Conservation (phyloP, 2,113 vertebrate species). For the Orycteropus afer region DNA sequence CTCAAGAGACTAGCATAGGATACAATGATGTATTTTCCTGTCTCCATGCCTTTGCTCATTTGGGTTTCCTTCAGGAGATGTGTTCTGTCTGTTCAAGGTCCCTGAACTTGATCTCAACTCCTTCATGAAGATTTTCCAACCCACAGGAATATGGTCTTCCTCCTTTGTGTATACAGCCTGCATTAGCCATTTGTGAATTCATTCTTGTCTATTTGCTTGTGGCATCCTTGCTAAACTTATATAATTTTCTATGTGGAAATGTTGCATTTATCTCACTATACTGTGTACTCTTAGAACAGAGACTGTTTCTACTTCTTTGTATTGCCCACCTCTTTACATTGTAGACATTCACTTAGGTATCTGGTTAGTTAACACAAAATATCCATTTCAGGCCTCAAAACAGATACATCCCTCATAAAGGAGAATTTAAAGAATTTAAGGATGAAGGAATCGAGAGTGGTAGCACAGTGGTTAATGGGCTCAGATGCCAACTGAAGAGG, state of each 20-base stretch:
- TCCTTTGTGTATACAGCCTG: neutral
- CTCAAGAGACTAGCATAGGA: neutral
- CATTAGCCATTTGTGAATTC: neutral
- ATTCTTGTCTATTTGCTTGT: neutral
- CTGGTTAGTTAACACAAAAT: neutral
- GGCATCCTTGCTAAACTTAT: neutral
- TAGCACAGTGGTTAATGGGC: no score
- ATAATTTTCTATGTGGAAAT: neutral
- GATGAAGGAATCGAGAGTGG: no score
- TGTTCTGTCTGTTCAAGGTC: neutral
- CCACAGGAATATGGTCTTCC: neutral
- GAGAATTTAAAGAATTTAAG: neutral
- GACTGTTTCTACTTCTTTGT: neutral
- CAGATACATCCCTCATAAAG: neutral
- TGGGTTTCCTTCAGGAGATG: neutral
- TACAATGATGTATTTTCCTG: neutral
- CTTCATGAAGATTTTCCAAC: neutral
- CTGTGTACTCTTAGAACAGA: neutral
- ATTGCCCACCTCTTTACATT: neutral
- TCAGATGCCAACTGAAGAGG: neutral
- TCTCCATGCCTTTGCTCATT: neutral
- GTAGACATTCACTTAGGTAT: neutral
- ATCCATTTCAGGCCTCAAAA: neutral
- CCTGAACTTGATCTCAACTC: neutral
- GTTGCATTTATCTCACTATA: neutral